These are phyloP conservation scores for Herminia tarsipennalis DNA, from an alignment of 2,888 invertebrate genomes.

Conservation along the genomic window DNA sequence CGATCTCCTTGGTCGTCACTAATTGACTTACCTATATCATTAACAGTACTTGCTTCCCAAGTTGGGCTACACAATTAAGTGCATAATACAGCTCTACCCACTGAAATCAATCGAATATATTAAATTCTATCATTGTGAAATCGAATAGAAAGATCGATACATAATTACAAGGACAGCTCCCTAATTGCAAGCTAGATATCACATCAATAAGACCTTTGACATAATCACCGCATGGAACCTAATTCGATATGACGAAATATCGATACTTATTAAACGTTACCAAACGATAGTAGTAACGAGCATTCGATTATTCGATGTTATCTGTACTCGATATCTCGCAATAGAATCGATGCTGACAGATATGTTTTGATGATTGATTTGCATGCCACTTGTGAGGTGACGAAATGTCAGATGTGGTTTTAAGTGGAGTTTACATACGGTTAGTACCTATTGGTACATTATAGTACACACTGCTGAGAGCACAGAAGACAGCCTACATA, in stretches of 20 bases:
- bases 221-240: not conserved
- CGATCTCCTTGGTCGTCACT: too few relatives aligned
- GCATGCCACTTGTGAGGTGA: constrained; percentile 38
- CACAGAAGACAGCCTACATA: too few relatives aligned
- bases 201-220: constrained; percentile 15
- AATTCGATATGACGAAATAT: constrained; percentile 8
- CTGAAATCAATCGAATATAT: too few relatives aligned
- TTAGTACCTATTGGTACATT: too few relatives aligned
- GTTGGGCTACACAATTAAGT: too few relatives aligned
- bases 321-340: constrained; percentile 34
- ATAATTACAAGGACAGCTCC: too few relatives aligned
- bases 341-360: constrained; percentile 43
- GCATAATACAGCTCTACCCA: too few relatives aligned
- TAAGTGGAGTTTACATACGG: constrained; percentile 12
- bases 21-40: too few relatives aligned
- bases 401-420: constrained; percentile 31
- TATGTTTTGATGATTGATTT: constrained; percentile 39
- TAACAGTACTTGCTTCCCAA: too few relatives aligned
- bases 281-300: constrained; percentile 23
- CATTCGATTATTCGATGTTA: constrained; percentile 27
- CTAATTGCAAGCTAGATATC: constrained; percentile 2
- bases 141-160: too few relatives aligned
- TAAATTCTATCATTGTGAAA: too few relatives aligned
- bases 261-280: constrained; percentile 24
- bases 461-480: too few relatives aligned